phyloP scores from a whole-genome alignment of 2,888 invertebrate species.

The Eulithis testata region DNA sequence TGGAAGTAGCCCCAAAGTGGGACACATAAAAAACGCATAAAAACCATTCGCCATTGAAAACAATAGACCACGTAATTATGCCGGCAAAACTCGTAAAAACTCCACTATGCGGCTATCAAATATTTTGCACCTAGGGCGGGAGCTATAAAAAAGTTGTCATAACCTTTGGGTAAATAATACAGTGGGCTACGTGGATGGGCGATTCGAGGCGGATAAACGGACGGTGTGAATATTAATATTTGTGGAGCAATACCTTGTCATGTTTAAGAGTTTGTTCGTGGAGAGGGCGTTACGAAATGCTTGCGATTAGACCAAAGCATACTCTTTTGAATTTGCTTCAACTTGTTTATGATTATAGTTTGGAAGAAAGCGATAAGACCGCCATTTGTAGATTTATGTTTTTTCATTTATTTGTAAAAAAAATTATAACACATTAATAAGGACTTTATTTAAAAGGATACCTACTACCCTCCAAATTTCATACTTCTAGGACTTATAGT shows the following conservation, averaged over 20 bases:
- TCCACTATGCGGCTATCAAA: conserved; percentile 64
- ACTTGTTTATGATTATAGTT: too few species aligned
- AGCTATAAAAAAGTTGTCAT: conserved; percentile 43
- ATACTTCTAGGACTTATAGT: too few species aligned
- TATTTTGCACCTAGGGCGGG: conserved; percentile 69
- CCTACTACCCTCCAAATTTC: too few species aligned
- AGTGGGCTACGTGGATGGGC: conserved; percentile 34
- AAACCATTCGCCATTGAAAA: conserved; percentile 52
- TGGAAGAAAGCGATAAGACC: too few species aligned
- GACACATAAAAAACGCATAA: conserved; percentile 52
- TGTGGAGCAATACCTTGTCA: conserved; percentile 5
- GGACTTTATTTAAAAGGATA: too few species aligned
- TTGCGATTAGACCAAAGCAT: neutral
- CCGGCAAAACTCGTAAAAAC: conserved; percentile 63
- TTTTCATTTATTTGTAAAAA: too few species aligned
- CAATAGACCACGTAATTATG: conserved; percentile 71
- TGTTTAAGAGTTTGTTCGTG: neutral
- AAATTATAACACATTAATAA: too few species aligned
- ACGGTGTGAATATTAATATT: conserved; percentile 27
- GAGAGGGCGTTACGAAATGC: neutral
- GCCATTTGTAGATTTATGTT: too few species aligned
- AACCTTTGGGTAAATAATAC: conserved; percentile 43
- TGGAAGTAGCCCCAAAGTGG: conserved; percentile 46
- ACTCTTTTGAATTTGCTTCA: too few species aligned
- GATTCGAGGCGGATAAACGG: conserved; percentile 24